Evolutionary conservation across 2,797 vertebrate genomes (phyloP).

Genomic region (Eutrigla gurnardus): DNA sequence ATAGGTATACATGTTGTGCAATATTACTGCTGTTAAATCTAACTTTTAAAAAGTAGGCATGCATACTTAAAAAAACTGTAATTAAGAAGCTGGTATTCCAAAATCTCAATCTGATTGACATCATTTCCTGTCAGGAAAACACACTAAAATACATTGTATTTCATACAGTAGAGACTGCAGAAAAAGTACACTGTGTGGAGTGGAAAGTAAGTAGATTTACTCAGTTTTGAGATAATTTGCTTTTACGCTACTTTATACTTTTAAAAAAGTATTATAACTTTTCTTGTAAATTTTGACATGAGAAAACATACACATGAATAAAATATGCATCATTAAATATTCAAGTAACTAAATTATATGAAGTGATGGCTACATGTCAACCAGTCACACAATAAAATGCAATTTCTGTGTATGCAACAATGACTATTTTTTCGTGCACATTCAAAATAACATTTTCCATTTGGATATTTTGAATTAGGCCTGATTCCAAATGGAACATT

Average conservation of each 20-base stretch:
- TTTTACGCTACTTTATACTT: not conserved
- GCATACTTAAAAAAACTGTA: not conserved
- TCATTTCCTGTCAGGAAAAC: no score
- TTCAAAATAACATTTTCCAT: no score
- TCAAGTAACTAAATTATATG: not conserved
- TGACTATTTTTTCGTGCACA: no score
- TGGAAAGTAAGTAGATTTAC: not conserved
- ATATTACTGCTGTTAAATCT: not conserved
- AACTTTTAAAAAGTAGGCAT: not conserved
- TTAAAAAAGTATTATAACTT: no score
- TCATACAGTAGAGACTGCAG: no score
- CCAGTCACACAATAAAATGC: not conserved
- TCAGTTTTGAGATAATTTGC: not conserved
- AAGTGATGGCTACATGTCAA: not conserved
- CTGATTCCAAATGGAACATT: no score
- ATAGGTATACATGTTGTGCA: not conserved
- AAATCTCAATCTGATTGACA: no score
- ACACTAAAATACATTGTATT: no score
- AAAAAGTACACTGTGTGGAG: not conserved
- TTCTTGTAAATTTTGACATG: not conserved
- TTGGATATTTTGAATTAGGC: no score
- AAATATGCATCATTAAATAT: not conserved
- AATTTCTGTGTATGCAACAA: no score
- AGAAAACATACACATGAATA: not conserved
- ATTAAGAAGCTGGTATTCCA: no score